Conservation (phyloP, 2,113 vertebrate genomes). For the Clupea harengus region DNA sequence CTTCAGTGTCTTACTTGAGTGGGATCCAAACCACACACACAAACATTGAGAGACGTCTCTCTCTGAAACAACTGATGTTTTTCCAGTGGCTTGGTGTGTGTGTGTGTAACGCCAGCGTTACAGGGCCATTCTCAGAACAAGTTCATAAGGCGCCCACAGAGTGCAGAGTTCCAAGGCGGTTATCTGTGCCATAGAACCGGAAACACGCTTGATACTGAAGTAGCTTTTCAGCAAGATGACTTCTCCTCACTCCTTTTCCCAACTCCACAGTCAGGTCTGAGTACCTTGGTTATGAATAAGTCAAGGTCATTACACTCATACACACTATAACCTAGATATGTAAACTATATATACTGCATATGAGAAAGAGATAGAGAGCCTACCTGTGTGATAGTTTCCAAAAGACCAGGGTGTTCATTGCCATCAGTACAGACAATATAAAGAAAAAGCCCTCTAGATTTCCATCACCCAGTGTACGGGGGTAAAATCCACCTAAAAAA, state of each 20-base stretch:
- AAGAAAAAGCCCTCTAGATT: constrained; percentile 91
- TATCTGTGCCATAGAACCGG: constrained; percentile 77
- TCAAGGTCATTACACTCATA: not conserved
- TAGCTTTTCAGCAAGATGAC: constrained; percentile 77
- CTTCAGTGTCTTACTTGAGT: too few relatives aligned
- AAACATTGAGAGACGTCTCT: too few relatives aligned
- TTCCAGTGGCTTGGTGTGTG: not conserved
- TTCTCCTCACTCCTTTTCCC: constrained; percentile 62
- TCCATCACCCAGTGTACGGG: constrained; percentile 79
- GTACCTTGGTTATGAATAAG: constrained; percentile 67
- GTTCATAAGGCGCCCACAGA: constrained; percentile 68
- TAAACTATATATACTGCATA: not conserved
- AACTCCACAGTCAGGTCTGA: constrained; percentile 72
- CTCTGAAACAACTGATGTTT: not conserved
- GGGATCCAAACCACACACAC: too few relatives aligned
- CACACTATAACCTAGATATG: not conserved
- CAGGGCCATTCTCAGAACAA: not conserved
- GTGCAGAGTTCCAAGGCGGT: constrained; percentile 67
- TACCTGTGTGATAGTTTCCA: constrained; percentile 86
- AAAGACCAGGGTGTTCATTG: constrained; percentile 79
- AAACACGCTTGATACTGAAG: constrained; percentile 75
- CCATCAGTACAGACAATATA: constrained; percentile 79
- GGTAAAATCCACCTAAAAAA: constrained; percentile 84
- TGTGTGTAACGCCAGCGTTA: constrained; percentile 61
- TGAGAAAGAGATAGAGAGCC: constrained; percentile 21